Base-by-base conservation (phyloP, 2,797 vertebrate species). In the Spinus olivaceus region DNA sequence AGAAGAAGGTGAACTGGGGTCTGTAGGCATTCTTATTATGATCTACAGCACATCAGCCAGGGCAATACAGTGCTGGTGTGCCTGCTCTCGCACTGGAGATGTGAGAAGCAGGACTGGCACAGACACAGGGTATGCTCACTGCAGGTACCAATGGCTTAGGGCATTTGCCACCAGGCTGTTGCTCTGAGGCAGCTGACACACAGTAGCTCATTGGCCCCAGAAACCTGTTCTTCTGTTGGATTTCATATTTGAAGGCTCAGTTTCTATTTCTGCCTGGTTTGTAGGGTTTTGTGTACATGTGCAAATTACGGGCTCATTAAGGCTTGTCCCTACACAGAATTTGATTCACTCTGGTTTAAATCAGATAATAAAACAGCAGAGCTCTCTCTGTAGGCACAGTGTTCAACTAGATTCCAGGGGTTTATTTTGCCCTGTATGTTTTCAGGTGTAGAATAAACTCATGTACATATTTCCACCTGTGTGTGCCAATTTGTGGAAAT, bases 111-210 rank as follows among this genome's bases (percentile, higher is more conserved):
- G 66, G 42, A 33, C 60, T 63, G 79, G 59, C 66, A 79, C 63
- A 41, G 28, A 37, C 33, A 20, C 0, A 2, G 19, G 22, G 8
- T 13, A 4, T 0, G 1, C 11, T 71, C 61, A 4, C 56, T 28
- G 64, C 67, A 33, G 59, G n/a, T 14, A 39, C 35, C 28, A 5
- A 33, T 1, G 3, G 4, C 53, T 42, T 21, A 49, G 49, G 49
- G 27, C 33, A 9, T 44, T 57, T 74, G 73, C 41, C 67, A 11
- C 10, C 46, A 35, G 82, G 19, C 56, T 64, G 47, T 22, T 49
- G 49, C 21, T 13, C 19, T 2, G 2, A 4, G 1, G 11, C 22
- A 28, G 37, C 33, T 66, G 61, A 41, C 1, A 41, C 3, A 16
- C 1, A 3, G n/a, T 30, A 65, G 71, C 28, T 73, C 22, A 6